Conservation (phyloP, 2,113 vertebrate genomes). For the Cheilinus undulatus region DNA sequence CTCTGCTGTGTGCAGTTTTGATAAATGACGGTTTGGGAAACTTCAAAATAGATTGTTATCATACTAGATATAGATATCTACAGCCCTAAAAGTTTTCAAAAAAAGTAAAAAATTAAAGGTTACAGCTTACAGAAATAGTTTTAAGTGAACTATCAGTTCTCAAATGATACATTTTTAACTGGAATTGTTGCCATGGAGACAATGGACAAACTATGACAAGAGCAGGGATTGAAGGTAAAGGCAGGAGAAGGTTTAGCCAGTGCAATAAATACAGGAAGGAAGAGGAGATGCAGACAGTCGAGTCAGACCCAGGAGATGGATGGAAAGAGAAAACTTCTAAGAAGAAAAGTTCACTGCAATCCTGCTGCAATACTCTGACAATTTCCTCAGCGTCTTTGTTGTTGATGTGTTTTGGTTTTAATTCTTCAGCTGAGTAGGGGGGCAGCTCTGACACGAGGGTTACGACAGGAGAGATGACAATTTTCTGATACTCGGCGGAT, state of each 20-base stretch:
- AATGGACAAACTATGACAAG: no score
- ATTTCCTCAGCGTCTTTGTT: conserved; percentile 68
- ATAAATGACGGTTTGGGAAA: no score
- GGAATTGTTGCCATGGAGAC: no score
- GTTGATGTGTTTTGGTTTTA: conserved; percentile 53
- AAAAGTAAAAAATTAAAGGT: no score
- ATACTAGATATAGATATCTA: no score
- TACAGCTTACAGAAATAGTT: no score
- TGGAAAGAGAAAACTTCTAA: conserved; percentile 38
- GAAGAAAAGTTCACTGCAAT: conserved; percentile 60
- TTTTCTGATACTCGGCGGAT: conserved; percentile 57
- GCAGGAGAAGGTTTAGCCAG: not conserved
- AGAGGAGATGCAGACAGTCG: not conserved
- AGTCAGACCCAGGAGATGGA: conserved; percentile 32
- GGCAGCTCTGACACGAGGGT: conserved; percentile 43
- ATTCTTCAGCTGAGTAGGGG: conserved; percentile 42
- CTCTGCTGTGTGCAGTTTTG: no score
- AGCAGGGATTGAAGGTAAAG: not conserved
- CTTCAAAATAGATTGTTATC: no score
- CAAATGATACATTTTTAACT: no score
- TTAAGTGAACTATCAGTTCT: no score
- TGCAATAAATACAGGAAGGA: not conserved
- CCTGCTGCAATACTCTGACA: conserved; percentile 63
- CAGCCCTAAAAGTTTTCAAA: no score
- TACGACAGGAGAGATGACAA: conserved; percentile 61